A percentile compares a stretch with the other conserved stretches of the same genome.
Evolutionary conservation across 1,140 invertebrate genomes (phyloP).

Genomic region (Drosophila ambigua): DNA sequence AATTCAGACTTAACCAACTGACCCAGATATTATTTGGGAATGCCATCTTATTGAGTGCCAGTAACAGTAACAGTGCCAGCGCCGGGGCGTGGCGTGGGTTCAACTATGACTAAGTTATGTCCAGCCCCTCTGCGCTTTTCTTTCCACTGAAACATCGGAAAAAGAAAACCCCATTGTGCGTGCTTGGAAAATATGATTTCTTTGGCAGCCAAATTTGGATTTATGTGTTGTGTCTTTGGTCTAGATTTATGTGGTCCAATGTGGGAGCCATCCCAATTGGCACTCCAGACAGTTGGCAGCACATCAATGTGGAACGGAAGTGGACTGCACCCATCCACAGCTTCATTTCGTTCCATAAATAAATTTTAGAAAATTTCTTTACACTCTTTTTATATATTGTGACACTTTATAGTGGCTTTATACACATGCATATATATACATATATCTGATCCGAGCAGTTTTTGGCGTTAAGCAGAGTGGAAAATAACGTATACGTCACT

Average conservation of each 20-base stretch:
- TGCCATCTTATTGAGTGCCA: constrained; percentile 26
- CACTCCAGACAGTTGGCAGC: constrained; percentile 28
- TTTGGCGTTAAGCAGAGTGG: constrained; percentile 23
- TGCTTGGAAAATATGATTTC: constrained; percentile 59
- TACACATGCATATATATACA: no score
- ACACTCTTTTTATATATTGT: neutral
- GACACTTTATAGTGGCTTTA: neutral
- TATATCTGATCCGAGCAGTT: constrained; percentile 6
- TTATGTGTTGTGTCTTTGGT: constrained; percentile 44
- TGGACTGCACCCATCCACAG: no score
- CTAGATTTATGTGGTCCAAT: constrained; percentile 41
- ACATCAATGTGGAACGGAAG: neutral
- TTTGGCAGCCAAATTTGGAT: constrained; percentile 34
- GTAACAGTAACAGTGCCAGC: neutral
- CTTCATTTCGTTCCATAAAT: constrained; percentile 1
- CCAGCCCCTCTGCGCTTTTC: no score
- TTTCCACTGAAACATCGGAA: no score
- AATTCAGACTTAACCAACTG: constrained; percentile 26
- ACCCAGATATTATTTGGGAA: constrained; percentile 30
- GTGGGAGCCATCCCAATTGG: constrained; percentile 42
- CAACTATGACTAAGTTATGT: constrained; percentile 20
- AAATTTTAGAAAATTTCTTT: constrained; percentile 22
- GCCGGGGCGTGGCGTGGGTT: constrained; percentile 1
- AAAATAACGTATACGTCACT: constrained; percentile 37
- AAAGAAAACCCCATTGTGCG: constrained; percentile 24